Conservation (phyloP, 2,888 invertebrate genomes). For the Lasioglossum leucozonium region DNA sequence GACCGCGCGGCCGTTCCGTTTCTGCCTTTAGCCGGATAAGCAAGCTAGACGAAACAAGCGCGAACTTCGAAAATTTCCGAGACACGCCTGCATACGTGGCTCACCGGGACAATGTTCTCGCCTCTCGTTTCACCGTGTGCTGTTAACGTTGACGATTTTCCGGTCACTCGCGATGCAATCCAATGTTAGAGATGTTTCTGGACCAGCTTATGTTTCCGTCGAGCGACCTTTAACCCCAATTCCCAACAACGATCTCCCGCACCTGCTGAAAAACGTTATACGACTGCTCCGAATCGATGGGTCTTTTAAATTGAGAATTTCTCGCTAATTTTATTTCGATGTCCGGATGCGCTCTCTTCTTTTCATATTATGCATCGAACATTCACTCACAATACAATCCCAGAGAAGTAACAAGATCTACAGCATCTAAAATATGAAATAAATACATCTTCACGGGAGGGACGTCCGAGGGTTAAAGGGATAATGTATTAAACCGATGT, state of each 20-base stretch:
- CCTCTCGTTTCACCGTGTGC: slow-evolving; percentile 31
- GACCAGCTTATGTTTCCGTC: slow-evolving; percentile 35
- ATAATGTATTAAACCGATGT: background rate
- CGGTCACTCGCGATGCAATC: slow-evolving; percentile 46
- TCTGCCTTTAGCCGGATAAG: background rate
- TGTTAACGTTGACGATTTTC: slow-evolving; percentile 33
- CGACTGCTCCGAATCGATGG: background rate
- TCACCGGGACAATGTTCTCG: slow-evolving; percentile 17
- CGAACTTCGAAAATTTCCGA: slow-evolving; percentile 45
- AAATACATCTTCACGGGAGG: background rate
- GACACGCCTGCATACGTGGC: slow-evolving; percentile 19
- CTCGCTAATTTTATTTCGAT: background rate
- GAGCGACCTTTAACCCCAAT: slow-evolving; percentile 48
- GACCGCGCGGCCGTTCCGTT: slow-evolving; percentile 38
- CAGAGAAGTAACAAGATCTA: background rate
- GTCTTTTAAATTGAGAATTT: background rate
- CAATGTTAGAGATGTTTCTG: slow-evolving; percentile 23
- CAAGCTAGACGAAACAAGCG: background rate
- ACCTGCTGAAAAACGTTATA: background rate
- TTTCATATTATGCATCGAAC: background rate
- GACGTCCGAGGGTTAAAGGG: background rate
- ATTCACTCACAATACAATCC: background rate
- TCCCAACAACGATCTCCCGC: background rate
- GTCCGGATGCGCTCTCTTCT: background rate
- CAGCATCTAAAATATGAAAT: background rate